Evolutionary conservation across 2,113 vertebrate genomes (phyloP), one percentile per base, ranked within the genome.

Genomic region (Psilopogon haemacephalus): DNA sequence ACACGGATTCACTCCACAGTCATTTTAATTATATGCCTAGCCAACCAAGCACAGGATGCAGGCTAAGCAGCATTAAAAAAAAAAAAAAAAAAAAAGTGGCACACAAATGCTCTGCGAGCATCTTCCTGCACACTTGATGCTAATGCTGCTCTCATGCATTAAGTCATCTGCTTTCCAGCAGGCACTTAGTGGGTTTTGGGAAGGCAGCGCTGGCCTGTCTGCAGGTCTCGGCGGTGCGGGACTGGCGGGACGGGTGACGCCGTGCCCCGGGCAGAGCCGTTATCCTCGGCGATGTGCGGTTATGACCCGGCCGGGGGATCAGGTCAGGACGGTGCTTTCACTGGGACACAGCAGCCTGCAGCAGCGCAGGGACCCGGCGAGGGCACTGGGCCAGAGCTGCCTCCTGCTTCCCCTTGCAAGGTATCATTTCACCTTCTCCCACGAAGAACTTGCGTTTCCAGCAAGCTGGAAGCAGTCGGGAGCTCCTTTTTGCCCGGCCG

Each of bases 11-110:
- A 79, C 83, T 71, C 88, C 86, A 85, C 84, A 42, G 63, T 89
- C 88, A 60, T 81, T 95, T 91, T 87, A 85, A 91, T 89, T 87
- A 86, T 72, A 21, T 15, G 86, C 80, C 85, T 6, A 92, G 85
- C 84, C 91, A 91, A 76, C 73, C 77, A 24, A 77, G 86, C 80
- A 37, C 56, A 19, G 87, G 73, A 84, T 64, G 38, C 63, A 28
- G 82, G 72, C 74, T 94, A 46, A 92, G 73, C 67, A 71, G 46
- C 37, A 69, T 58, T 42, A 1, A 65, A 30, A 67, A 30, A 44
- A 46, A 68, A 38, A 76, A 42, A 63, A 56, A 32, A 14, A 13
- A 8, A 6, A 26, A 24, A 50, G 83, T 63, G 1, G 56, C 63
- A 55, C 78, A 32, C 38, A 52, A 93, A 81, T 70, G 46, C 74